Conservation (phyloP, 23 tunicate species). For the Phallusia fumigata region DNA sequence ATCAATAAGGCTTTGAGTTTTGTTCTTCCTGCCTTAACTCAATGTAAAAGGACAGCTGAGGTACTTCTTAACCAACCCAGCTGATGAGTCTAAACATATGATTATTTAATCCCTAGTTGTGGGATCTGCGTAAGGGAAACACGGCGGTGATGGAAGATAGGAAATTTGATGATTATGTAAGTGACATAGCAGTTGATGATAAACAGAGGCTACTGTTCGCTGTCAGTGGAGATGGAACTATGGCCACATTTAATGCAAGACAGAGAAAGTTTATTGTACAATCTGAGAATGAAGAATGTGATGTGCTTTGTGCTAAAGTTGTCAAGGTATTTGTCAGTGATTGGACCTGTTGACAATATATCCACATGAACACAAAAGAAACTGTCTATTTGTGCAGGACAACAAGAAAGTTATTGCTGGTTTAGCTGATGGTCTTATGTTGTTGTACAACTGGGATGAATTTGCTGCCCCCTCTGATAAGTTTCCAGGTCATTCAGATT, state of each 20-base stretch:
- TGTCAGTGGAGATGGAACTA: slow-evolving; percentile 78
- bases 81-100: background rate
- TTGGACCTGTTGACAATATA: too few species aligned
- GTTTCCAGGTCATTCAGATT: slow-evolving; percentile 70
- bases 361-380: too few species aligned
- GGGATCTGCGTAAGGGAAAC: slow-evolving; percentile 85
- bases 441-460: slow-evolving; percentile 88
- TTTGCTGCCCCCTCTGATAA: slow-evolving; percentile 84
- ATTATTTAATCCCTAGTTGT: slow-evolving; percentile 33
- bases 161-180: slow-evolving; percentile 54
- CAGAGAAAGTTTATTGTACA: slow-evolving; percentile 72
- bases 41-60: too few species aligned
- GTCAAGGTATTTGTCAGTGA: slow-evolving; percentile 41
- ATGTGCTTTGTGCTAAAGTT: slow-evolving; percentile 46
- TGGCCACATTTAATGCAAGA: slow-evolving; percentile 75
- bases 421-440: slow-evolving; percentile 49
- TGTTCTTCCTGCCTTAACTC: too few species aligned
- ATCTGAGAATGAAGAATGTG: slow-evolving; percentile 67
- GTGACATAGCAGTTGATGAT: slow-evolving; percentile 64
- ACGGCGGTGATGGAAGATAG: slow-evolving; percentile 59
- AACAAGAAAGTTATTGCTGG: slow-evolving; percentile 83
- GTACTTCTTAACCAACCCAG: too few species aligned
- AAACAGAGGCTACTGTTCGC: slow-evolving; percentile 58
- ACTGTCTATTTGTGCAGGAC: slow-evolving; percentile 23
- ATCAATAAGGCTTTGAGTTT: too few species aligned